Base-by-base conservation (phyloP, 2,888 invertebrate species). In the Epinotia ramella region DNA sequence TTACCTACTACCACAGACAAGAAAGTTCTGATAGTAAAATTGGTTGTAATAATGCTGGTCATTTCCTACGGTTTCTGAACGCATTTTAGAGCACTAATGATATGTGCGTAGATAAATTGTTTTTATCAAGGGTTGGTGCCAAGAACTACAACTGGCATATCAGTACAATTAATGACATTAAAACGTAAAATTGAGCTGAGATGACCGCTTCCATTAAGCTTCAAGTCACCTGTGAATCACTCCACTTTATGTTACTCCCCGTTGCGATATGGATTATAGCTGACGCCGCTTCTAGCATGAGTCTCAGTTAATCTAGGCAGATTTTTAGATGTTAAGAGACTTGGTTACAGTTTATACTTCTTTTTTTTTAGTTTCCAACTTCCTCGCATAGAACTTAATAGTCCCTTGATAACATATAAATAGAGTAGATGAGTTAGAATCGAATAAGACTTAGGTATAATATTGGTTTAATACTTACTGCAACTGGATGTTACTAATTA, bases 401-500 rank as follows among this genome's bases (percentile, higher is more conserved):
- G 70, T 70, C 70, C 59, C n/a, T 70, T 71, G 53, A 49, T 75
- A 65, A 64, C 46, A 73, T 59, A 65, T 62, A 56, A 40, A 64
- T 75, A 65, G 40, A 65, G 70, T 75, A 75, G 66, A 66, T 16
- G 71, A 72, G 64, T 74, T 74, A 74, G 64, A 75, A 70, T 75
- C 60, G 65, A 70, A 75, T 75, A 75, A 71, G 70, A 74, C 53
- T 70, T 75, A 70, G 70, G 40, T 66, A 28, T 75, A 75, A 71
- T 66, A 62, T 66, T 75, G 60, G 65, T 60, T 66, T 65, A 49
- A 70, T 66, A 66, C 70, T 75, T 53, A 71, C 75, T 71, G 60
- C 75, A 75, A 75, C 75, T 71, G 75, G 75, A 75, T 75, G 28
- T 66, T 75, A 59, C 44, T 72, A 65, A 65, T 74, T 44, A n/a